Evolutionary conservation across 2,888 invertebrate species (phyloP), one percentile per base, ranked within the genome.

Genomic region (Idaea straminata): DNA sequence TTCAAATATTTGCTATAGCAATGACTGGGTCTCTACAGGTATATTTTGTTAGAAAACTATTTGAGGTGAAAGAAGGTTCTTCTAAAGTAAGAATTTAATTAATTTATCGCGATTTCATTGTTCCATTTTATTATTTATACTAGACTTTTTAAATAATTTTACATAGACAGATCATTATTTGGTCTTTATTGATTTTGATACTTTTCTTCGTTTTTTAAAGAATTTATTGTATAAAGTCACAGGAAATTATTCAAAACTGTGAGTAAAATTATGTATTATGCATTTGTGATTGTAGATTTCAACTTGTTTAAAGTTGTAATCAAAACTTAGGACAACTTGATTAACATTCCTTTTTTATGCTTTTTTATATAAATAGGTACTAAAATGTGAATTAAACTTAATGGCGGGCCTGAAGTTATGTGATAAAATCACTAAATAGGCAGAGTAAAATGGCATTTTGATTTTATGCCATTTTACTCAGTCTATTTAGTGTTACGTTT

Each of bases 31-130:
- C 96, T 0, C 79, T 95, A 35, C 96, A 98, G 91, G 98, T 98
- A 1, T 97, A 95, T 84, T 98, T 98, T 85, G 96, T 99, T 15
- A 94, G 97, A 72, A 97, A 97, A 91, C 91, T 99, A 13, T 99
- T 99, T 83, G 96, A 97, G 80, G 95, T 96, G 0, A 96, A 96
- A 82, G 91, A 94, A 47, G 95, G 95, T 66, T 91, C 93, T 5
- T 94, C 94, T 6, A 94, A 93, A 75, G 93, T 94, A 60, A 88
- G 94, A 80, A 94, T 94, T 74, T 94, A 87, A 89, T 77, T 64
- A 7, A 59, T 59, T 10, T 47, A 47, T 47, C 13, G 10, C 47
- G 10, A 13, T 3, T 3, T 13, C 5, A 47, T 47, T 47, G 47
- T 47, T 47, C 47, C 10, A 4, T 5, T 47, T 47, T 47, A 13